These are phyloP conservation scores for Carassius carassius DNA, from an alignment of 2,113 vertebrate genomes.

Conservation along the genomic window DNA sequence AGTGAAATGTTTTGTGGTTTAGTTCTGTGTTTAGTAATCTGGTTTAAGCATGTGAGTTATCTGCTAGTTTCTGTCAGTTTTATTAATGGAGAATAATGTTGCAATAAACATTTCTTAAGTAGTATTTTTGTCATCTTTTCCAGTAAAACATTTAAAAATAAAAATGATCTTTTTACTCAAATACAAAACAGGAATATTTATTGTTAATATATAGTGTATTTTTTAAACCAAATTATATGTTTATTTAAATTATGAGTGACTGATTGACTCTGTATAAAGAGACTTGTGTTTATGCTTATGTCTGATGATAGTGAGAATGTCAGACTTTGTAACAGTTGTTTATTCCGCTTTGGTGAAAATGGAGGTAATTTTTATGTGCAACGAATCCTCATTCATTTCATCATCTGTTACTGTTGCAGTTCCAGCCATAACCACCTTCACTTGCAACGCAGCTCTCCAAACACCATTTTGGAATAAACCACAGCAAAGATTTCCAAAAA, in stretches of 20 bases:
- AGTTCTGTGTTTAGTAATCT: background rate
- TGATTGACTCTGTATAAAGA: background rate
- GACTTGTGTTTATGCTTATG: background rate
- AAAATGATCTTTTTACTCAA: background rate
- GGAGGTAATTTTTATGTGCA: constrained; percentile 27
- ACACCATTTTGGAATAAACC: constrained; percentile 39
- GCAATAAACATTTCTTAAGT: constrained; percentile 3
- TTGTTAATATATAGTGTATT: too few species aligned
- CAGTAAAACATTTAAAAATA: background rate
- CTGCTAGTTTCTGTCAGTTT: background rate
- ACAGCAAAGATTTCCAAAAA: background rate
- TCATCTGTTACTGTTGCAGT: constrained; percentile 26
- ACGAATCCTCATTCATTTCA: constrained; percentile 13
- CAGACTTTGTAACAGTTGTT: constrained; percentile 10
- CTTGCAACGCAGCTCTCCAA: constrained; percentile 30
- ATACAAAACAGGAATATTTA: too few species aligned
- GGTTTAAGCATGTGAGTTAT: background rate
- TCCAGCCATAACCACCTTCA: background rate
- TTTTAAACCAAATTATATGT: too few species aligned
- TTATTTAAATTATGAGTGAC: background rate
- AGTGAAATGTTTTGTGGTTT: background rate
- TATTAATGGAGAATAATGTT: background rate
- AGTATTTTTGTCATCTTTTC: background rate
- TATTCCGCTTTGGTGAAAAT: constrained; percentile 15
- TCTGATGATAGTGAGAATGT: background rate